A percentile compares a stretch with the other conserved stretches of the same genome.
These are phyloP conservation scores for Linyphia triangularis DNA, from an alignment of 2,888 invertebrate genomes.

Conservation along the genomic window DNA sequence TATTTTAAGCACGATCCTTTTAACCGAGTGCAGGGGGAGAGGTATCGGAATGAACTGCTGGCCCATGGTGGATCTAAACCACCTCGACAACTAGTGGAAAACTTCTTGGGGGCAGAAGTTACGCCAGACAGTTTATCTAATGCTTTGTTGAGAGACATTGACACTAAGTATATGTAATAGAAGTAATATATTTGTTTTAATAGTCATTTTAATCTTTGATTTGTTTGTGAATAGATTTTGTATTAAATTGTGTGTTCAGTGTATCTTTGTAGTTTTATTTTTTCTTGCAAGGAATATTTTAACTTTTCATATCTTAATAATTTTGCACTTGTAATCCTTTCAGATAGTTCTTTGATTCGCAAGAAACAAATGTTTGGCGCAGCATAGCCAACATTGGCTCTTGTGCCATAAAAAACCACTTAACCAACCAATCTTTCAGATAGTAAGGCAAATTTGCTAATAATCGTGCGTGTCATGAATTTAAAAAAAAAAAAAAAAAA, in stretches of 20 bases:
- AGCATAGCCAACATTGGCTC: no score
- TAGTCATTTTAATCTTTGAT: neutral
- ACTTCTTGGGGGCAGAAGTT: slow-evolving; percentile 60
- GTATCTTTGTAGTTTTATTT: neutral
- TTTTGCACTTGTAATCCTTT: no score
- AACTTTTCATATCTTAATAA: no score
- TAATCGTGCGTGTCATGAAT: no score
- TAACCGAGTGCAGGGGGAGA: slow-evolving; percentile 86
- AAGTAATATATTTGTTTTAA: neutral
- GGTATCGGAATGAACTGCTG: slow-evolving; percentile 87
- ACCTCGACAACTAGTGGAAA: slow-evolving; percentile 85
- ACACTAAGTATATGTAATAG: slow-evolving; percentile 2
- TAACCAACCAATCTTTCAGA: no score
- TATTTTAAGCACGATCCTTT: slow-evolving; percentile 90
- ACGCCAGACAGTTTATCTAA: slow-evolving; percentile 68
- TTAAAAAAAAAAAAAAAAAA: no score
- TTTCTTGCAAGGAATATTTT: no score
- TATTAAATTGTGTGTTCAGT: neutral
- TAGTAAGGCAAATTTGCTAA: no score
- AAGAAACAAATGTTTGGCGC: no score
- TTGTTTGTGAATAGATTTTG: neutral
- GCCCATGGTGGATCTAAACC: slow-evolving; percentile 93
- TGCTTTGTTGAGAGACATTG: slow-evolving; percentile 70
- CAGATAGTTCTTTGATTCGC: no score
- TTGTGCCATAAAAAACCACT: no score